Conservation (phyloP, 1,140 invertebrate species). For the Diachasma alloeum region DNA sequence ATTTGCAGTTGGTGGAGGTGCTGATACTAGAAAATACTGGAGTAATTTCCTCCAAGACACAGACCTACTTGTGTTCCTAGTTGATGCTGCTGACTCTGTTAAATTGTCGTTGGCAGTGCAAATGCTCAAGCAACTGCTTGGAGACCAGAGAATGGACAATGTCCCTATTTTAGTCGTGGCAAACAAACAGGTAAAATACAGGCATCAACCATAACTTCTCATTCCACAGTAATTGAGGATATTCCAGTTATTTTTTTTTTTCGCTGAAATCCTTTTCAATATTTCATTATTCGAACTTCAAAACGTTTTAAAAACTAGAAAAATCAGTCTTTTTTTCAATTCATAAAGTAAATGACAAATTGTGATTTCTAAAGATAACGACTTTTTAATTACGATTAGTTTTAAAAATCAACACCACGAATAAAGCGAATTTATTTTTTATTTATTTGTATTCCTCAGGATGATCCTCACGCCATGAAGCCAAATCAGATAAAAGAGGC, state of each 20-base stretch:
- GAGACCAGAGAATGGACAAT: conserved; percentile 54
- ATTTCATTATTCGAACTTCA: too few relatives aligned
- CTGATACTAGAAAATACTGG: conserved; percentile 59
- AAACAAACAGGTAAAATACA: conserved; percentile 58
- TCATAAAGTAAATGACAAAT: too few relatives aligned
- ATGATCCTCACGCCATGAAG: conserved; percentile 48
- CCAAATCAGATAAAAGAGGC: conserved; percentile 56
- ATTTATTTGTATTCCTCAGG: conserved; percentile 50
- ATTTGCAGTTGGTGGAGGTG: conserved; percentile 58
- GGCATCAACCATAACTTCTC: neutral
- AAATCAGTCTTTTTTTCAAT: too few relatives aligned
- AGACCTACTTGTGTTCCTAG: conserved; percentile 63
- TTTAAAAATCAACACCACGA: too few relatives aligned
- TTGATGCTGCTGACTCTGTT: conserved; percentile 57
- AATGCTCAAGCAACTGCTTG: conserved; percentile 57
- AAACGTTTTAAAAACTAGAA: too few relatives aligned
- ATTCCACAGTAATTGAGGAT: too few relatives aligned
- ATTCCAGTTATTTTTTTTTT: too few relatives aligned
- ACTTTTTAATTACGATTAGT: neutral
- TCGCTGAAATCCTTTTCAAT: too few relatives aligned
- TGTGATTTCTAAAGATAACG: neutral
- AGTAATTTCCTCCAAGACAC: conserved; percentile 64
- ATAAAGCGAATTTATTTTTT: neutral
- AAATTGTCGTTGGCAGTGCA: conserved; percentile 51
- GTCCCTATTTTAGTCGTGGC: conserved; percentile 60